Evolutionary conservation across 2,888 invertebrate genomes (phyloP), one percentile per base, ranked within the genome.

Genomic region (Cantharis lateralis): DNA sequence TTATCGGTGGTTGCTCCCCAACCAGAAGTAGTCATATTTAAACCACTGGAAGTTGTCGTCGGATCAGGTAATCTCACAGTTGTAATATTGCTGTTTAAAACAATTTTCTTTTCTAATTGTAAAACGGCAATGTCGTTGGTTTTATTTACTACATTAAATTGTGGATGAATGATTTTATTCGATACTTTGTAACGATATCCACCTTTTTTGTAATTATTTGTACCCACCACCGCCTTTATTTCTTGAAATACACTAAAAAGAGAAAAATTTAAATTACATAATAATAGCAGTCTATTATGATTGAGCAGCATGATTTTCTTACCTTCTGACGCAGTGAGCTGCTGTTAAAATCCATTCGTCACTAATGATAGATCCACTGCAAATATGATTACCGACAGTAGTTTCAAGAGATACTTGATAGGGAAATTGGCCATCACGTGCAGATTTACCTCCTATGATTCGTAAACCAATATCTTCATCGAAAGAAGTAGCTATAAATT

Each of bases 341-440:
- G 90, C 90, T 0, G 90, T 90, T 15, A 90, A 80, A 10, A 90
- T 82, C 74, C 85, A 84, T 15, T 80, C 79, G 1, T 74, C 62
- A 75, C 84, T 89, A 48, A 90, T 83, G 72, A 90, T 89, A 1
- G 89, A 89, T 0, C 90, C 90, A 13, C 90, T 90, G 79, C 90
- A 90, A 69, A 88, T 87, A 74, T 84, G 89, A 78, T 86, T 77
- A 0, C 88, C 88, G 62, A 83, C 83, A 71, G 83, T 82, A 10
- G 48, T 48, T 48, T 88, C 81, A 63, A 90, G 69, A 70, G 89
- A 90, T 0, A 86, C 89, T 81, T 89, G 89, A 80, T 89, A 88
- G 0, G 90, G 90, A 10, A 85, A 84, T 64, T 83, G 81, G 48
- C 88, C 83, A 15, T 88, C 89, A 0, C 87, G 87, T 0, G 89